A percentile compares a stretch with the other conserved stretches of the same genome.
Conservation (phyloP, 2,797 vertebrate species). For the Coranthus polyacanthus region DNA sequence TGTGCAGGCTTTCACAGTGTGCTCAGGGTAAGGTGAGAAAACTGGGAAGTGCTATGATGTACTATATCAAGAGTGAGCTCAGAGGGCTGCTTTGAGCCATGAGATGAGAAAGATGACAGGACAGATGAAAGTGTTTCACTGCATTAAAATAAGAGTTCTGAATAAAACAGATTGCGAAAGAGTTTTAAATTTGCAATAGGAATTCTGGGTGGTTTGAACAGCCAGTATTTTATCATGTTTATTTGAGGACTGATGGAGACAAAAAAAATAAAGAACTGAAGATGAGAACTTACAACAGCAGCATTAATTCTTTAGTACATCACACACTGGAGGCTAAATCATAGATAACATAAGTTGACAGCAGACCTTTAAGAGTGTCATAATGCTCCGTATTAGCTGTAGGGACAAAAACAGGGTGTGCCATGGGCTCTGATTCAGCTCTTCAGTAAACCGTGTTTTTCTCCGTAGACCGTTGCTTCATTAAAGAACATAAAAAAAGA, state of each 20-base stretch:
- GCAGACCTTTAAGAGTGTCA: slow-evolving; percentile 70
- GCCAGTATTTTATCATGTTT: slow-evolving; percentile 37
- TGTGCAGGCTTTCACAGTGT: slow-evolving; percentile 72
- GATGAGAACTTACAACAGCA: slow-evolving; percentile 26
- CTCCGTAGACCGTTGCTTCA: slow-evolving; percentile 63
- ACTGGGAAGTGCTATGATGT: slow-evolving; percentile 76
- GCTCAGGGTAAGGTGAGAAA: slow-evolving; percentile 77
- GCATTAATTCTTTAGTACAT: slow-evolving; percentile 37
- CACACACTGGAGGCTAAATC: slow-evolving; percentile 48
- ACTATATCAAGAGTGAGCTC: slow-evolving; percentile 69
- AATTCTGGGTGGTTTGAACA: slow-evolving; percentile 27
- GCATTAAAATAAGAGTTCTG: slow-evolving; percentile 68
- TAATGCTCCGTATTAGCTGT: slow-evolving; percentile 53
- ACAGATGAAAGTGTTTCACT: slow-evolving; percentile 72
- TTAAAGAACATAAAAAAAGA: slow-evolving; percentile 59
- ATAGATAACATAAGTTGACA: slow-evolving; percentile 65
- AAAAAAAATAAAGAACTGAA: slow-evolving; percentile 13
- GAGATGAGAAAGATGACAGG: slow-evolving; percentile 66
- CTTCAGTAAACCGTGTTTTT: slow-evolving; percentile 26
- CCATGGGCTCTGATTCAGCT: slow-evolving; percentile 46
- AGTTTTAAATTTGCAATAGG: slow-evolving; percentile 55
- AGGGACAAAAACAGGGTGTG: slow-evolving; percentile 35
- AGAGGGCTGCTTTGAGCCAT: slow-evolving; percentile 64
- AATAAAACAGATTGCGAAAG: slow-evolving; percentile 69
- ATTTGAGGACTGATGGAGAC: slow-evolving; percentile 19